phyloP scores from a whole-genome alignment of 2,113 vertebrate species.

The Saguinus midas region DNA sequence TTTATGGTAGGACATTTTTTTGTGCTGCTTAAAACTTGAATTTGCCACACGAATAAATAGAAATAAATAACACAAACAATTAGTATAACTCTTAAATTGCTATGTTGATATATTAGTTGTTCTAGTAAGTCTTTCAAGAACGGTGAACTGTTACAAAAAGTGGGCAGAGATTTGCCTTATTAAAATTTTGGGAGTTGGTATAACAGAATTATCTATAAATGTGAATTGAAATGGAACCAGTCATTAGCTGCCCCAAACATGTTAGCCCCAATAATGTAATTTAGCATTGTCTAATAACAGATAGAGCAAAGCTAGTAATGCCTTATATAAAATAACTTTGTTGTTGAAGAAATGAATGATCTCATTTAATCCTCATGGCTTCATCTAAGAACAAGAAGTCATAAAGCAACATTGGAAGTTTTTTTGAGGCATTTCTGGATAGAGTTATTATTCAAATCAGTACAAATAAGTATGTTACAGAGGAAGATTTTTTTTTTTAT shows the following conservation, averaged over 20 bases:
- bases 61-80: neutral
- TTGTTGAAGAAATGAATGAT: neutral
- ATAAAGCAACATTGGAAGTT: neutral
- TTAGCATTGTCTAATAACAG: neutral
- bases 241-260: neutral
- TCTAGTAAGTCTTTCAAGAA: neutral
- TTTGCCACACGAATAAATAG: neutral
- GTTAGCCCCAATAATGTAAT: neutral
- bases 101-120: neutral
- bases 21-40: neutral
- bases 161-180: neutral
- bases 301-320: neutral
- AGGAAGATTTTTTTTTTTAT: neutral
- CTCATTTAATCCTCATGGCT: neutral
- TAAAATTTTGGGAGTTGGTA: neutral
- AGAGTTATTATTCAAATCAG: neutral
- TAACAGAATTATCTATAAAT: neutral
- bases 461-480: neutral
- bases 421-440: neutral
- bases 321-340: neutral
- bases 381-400: neutral
- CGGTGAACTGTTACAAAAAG: neutral
- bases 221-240: neutral
- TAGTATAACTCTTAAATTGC: neutral
- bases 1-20: neutral